phyloP scores from a whole-genome alignment of 2,888 invertebrate genomes.

The Eurytoma adleriae region DNA sequence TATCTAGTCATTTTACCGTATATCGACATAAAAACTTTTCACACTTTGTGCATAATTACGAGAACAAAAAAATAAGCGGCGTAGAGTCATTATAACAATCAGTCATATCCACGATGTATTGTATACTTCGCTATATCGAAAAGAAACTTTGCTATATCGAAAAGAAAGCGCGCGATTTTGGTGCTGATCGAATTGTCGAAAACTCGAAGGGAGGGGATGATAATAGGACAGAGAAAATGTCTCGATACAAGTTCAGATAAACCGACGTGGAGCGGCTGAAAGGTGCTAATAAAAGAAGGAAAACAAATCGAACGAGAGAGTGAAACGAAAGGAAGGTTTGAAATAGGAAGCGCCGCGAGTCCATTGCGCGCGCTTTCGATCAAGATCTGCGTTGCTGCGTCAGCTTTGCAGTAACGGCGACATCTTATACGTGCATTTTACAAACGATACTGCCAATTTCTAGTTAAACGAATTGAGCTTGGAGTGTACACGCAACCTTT shows the following conservation, averaged over 20 bases:
- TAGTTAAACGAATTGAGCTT: neutral
- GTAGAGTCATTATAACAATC: too few relatives aligned
- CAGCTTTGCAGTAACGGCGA: slow-evolving; percentile 19
- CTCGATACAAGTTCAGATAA: slow-evolving; percentile 44
- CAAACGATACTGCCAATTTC: slow-evolving; percentile 28
- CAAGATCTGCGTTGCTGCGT: slow-evolving; percentile 9
- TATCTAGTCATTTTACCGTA: too few relatives aligned
- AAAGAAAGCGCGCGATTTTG: neutral
- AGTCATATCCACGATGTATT: neutral
- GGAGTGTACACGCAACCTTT: neutral
- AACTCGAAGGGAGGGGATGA: slow-evolving; percentile 1
- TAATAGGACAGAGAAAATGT: slow-evolving; percentile 5
- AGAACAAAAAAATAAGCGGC: too few relatives aligned
- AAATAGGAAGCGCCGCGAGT: neutral
- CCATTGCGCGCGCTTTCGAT: neutral
- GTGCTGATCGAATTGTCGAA: slow-evolving; percentile 13
- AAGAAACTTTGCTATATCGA: neutral
- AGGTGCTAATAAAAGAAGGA: neutral
- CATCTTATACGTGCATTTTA: slow-evolving; percentile 1
- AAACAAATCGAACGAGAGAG: neutral
- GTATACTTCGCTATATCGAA: neutral
- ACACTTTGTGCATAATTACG: too few relatives aligned
- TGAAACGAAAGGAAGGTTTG: neutral
- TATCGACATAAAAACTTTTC: neutral
- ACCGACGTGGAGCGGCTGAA: neutral